Percentiles rank a stretch among this genome's conserved stretches.
Evolutionary conservation across 2,113 vertebrate species (phyloP).

Genomic region (Leptocoma aspasia): DNA sequence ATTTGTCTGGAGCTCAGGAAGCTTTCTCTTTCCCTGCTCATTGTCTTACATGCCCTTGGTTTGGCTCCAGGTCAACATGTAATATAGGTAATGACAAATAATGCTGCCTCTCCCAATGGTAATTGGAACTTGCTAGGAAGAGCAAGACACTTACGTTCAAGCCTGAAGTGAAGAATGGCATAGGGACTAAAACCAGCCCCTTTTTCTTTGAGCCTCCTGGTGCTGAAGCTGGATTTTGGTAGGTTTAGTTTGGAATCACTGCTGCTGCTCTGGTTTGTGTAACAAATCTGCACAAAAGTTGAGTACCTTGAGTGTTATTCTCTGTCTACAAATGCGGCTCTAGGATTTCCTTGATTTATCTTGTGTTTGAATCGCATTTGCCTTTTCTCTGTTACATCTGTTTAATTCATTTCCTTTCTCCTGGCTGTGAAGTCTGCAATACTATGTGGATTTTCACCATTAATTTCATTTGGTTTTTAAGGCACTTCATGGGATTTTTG

Average conservation of each 20-base stretch:
- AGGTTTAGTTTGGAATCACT: background rate
- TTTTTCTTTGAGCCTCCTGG: background rate
- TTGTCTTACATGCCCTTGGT: background rate
- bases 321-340: background rate
- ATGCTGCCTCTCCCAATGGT: background rate
- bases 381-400: background rate
- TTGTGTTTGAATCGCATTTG: background rate
- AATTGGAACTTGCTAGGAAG: background rate
- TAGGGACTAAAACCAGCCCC: background rate
- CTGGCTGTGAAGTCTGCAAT: background rate
- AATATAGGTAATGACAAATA: background rate
- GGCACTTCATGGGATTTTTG: background rate
- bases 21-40: background rate
- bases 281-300: background rate
- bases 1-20: background rate
- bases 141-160: background rate
- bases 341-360: background rate
- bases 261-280: background rate
- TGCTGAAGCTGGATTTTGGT: background rate
- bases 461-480: background rate
- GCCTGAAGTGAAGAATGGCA: background rate
- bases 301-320: background rate
- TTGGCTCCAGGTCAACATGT: background rate
- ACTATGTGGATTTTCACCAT: background rate
- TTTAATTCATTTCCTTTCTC: background rate